Evolutionary conservation across 2,888 invertebrate species (phyloP).

Genomic region (Xanthostigma xanthostigma): DNA sequence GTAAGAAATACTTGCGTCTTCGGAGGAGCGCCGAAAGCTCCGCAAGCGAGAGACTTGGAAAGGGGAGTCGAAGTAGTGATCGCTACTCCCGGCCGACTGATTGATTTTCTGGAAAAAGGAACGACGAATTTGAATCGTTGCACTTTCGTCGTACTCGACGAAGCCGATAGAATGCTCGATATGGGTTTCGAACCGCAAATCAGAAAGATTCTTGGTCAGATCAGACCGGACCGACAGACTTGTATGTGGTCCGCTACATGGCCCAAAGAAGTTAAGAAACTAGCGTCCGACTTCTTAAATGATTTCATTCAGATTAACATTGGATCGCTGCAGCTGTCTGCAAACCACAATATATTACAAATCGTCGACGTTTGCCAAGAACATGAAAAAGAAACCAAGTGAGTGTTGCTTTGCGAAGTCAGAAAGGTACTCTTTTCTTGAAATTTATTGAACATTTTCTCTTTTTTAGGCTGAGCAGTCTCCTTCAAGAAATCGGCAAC

Average conservation of each 20-base stretch:
- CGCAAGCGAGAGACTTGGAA: constrained; percentile 54
- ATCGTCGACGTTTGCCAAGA: constrained; percentile 68
- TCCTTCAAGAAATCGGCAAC: constrained; percentile 43
- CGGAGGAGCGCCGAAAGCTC: constrained; percentile 78
- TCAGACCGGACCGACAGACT: constrained; percentile 77
- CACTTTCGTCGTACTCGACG: constrained; percentile 78
- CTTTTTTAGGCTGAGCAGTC: constrained; percentile 26
- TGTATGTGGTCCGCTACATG: constrained; percentile 95
- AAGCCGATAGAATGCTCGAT: constrained; percentile 85
- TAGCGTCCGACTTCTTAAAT: constrained; percentile 77
- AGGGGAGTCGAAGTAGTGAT: constrained; percentile 77
- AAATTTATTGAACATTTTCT: constrained; percentile 8
- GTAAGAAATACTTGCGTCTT: constrained; percentile 78
- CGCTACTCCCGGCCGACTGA: constrained; percentile 76
- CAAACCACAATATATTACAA: constrained; percentile 77
- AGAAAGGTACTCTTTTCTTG: too few relatives aligned
- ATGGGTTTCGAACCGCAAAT: constrained; percentile 93
- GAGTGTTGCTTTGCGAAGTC: too few relatives aligned
- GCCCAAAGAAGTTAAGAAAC: constrained; percentile 78
- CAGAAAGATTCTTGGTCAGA: constrained; percentile 73
- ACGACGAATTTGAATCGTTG: constrained; percentile 59
- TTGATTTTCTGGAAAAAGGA: constrained; percentile 68
- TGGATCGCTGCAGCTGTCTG: constrained; percentile 63
- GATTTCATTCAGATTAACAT: constrained; percentile 79
- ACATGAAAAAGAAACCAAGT: constrained; percentile 48